Evolutionary conservation across 1,140 invertebrate species (phyloP).

Genomic region (Colletes gigas): DNA sequence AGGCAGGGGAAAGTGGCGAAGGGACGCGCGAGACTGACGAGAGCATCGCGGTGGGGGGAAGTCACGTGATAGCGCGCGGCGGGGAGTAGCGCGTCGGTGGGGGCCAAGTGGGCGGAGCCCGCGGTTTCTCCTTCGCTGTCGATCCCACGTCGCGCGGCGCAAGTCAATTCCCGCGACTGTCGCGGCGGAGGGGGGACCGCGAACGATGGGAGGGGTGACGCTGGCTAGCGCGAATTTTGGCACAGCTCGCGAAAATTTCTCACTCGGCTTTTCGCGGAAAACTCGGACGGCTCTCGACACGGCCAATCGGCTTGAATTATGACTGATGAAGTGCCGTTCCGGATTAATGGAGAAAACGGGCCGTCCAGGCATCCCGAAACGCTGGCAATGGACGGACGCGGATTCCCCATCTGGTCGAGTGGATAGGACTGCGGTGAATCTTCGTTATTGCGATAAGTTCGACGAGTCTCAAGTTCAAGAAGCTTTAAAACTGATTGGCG

Average conservation of each 20-base stretch:
- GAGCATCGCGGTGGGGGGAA: conserved; percentile 7
- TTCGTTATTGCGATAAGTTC: neutral
- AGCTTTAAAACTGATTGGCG: neutral
- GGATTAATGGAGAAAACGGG: conserved; percentile 36
- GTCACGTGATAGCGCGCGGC: conserved; percentile 41
- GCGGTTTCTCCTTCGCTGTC: conserved; percentile 51
- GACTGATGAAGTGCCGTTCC: conserved; percentile 53
- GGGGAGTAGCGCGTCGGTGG: conserved; percentile 4
- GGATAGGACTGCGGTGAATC: neutral
- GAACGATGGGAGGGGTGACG: conserved; percentile 42
- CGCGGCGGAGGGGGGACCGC: neutral
- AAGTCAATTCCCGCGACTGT: neutral
- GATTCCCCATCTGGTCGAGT: neutral
- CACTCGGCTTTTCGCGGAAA: conserved; percentile 66
- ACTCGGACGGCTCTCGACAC: conserved; percentile 54
- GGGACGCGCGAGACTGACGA: conserved; percentile 31
- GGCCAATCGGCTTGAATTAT: conserved; percentile 61
- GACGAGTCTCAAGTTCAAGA: neutral
- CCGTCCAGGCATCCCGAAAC: neutral
- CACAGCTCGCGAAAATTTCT: conserved; percentile 74
- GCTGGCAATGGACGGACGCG: neutral
- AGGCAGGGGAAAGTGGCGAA: conserved; percentile 43
- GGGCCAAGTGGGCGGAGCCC: conserved; percentile 56
- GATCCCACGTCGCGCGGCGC: conserved; percentile 10
- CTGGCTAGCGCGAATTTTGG: conserved; percentile 76